Evolutionary conservation across 2,797 vertebrate species (phyloP), one percentile per base, ranked within the genome.

Genomic region (Bradypus variegatus): DNA sequence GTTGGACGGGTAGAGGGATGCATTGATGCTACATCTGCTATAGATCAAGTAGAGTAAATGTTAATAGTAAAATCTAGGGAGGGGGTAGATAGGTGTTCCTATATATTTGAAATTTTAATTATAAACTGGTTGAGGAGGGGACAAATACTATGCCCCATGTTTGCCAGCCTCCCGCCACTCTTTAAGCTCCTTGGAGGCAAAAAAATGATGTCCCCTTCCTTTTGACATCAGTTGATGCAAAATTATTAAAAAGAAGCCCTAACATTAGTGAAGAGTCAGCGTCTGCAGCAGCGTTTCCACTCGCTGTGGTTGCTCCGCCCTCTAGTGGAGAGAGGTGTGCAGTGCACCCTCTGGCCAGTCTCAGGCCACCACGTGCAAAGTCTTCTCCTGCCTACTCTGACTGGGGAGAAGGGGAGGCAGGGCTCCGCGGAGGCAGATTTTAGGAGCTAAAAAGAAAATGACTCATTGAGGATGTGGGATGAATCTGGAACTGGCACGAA

Each of bases 311-410:
- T 31, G 21, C 45, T 0, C 19, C 1, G 33, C 41, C 86, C 60
- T 55, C 86, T 82, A n/a, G 86, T 73, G 91, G 70, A 13, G 8
- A 29, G 10, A 0, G 9, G 58, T 0, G 0, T 5, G 25, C 38
- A 2, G 25, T 0, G 11, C 91, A 79, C 12, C 2, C 33, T n/a
- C 1, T 0, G 53, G 14, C 48, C 0, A 0, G 8, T 11, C 76
- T 6, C 0, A 0, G 2, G 8, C 1, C 53, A 31, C 36, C 2
- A 65, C 16, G 23, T 10, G 11, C 7, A 0, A 5, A 13, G 14
- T 29, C 6, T 23, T 29, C 50, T 11, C n/a, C 15, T 27, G 6
- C 53, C 58, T 3, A 14, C 21, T 18, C 10, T 14, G 13, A 50
- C 58, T 2, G 1, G 1, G 14, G 45, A 77, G 8, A 36, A 7